Evolutionary conservation across 2,888 invertebrate species (phyloP).

Genomic region (Eristalis intricaria): DNA sequence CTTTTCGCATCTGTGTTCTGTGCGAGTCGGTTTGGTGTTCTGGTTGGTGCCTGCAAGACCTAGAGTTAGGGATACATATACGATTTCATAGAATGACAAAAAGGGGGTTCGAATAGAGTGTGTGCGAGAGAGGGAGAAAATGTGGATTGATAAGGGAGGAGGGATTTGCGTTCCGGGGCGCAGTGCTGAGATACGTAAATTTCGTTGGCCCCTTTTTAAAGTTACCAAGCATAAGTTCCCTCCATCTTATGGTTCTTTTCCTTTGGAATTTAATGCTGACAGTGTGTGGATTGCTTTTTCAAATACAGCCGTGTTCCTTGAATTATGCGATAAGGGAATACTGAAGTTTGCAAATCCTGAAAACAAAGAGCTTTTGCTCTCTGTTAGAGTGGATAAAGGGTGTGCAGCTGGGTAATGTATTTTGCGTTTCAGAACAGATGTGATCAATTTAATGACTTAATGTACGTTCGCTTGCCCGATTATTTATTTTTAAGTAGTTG

Average conservation of each 20-base stretch:
- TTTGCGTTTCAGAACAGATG: slow-evolving; percentile 7
- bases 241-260: slow-evolving; percentile 5
- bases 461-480: not conserved
- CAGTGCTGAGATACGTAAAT: slow-evolving; percentile 54
- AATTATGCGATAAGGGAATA: slow-evolving; percentile 48
- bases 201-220: slow-evolving; percentile 32
- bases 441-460: not conserved
- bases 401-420: not conserved
- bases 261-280: slow-evolving; percentile 55
- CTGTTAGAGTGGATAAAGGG: not conserved
- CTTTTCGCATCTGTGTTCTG: slow-evolving; percentile 68
- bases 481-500: too few species aligned
- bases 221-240: slow-evolving; percentile 10
- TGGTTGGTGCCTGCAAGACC: slow-evolving; percentile 41
- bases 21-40: slow-evolving; percentile 30
- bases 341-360: slow-evolving; percentile 49
- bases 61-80: slow-evolving; percentile 30
- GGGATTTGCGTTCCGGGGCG: slow-evolving; percentile 35
- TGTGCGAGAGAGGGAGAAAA: not conserved
- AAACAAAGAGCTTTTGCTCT: slow-evolving; percentile 23
- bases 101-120: not conserved
- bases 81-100: not conserved
- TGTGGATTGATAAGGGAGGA: slow-evolving; percentile 9
- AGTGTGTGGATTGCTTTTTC: slow-evolving; percentile 42
- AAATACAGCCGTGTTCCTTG: slow-evolving; percentile 31